A percentile compares a stretch with the other conserved stretches of the same genome.
These are phyloP conservation scores for Arge pagana DNA, from an alignment of 2,888 invertebrate genomes.

Conservation along the genomic window DNA sequence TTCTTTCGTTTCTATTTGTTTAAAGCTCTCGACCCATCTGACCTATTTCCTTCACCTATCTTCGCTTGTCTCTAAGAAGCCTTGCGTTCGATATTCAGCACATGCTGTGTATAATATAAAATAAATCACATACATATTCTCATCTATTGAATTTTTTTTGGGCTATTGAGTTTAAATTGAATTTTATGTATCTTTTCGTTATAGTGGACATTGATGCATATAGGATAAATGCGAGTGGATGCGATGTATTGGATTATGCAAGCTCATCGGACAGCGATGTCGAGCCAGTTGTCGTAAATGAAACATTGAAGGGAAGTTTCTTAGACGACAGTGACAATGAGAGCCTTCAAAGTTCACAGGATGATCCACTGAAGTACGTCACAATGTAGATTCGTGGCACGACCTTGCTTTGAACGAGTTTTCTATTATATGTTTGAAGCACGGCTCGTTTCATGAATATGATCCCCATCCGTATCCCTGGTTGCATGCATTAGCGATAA, in stretches of 20 bases:
- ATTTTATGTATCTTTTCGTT: constrained; percentile 35
- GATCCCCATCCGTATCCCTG: background rate
- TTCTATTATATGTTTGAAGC: background rate
- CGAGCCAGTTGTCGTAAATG: constrained; percentile 67
- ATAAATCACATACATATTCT: background rate
- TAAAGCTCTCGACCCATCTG: too few species aligned
- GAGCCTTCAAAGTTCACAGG: constrained; percentile 76
- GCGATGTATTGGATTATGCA: constrained; percentile 70
- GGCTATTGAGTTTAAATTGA: constrained; percentile 17
- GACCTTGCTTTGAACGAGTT: background rate
- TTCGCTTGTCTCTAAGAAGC: too few species aligned
- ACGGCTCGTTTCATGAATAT: background rate
- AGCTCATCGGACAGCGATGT: constrained; percentile 77
- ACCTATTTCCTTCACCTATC: too few species aligned
- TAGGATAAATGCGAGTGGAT: constrained; percentile 61
- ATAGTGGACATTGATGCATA: constrained; percentile 63
- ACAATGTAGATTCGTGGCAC: constrained; percentile 6
- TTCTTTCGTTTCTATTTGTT: background rate
- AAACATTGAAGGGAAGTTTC: constrained; percentile 68
- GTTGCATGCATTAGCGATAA: background rate
- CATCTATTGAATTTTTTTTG: constrained; percentile 17
- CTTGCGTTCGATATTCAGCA: too few species aligned
- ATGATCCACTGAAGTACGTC: constrained; percentile 74
- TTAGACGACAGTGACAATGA: constrained; percentile 77
- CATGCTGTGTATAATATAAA: background rate